phyloP scores from a whole-genome alignment of 2,797 vertebrate species.

The Neopelma chrysocephalum region DNA sequence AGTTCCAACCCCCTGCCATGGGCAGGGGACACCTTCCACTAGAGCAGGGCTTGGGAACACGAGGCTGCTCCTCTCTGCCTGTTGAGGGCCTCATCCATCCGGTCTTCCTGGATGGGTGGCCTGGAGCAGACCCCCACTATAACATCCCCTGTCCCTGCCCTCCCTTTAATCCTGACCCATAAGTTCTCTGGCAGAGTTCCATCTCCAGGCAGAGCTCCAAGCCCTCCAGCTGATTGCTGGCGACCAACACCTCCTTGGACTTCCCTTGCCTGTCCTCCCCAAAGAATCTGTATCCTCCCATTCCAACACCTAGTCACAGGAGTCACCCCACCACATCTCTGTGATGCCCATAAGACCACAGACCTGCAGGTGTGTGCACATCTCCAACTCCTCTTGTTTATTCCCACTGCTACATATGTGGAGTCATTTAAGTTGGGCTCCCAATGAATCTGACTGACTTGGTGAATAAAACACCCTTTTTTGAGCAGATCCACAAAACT shows the following conservation, averaged over 20 bases:
- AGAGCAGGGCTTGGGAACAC: not conserved
- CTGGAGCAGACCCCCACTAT: not conserved
- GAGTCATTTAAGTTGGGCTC: not conserved
- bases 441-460: not conserved
- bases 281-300: not conserved
- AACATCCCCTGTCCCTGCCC: not conserved
- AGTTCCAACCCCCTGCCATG: not conserved
- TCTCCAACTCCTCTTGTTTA: not conserved
- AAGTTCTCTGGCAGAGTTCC: not conserved
- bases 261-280: not conserved
- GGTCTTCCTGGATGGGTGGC: not conserved
- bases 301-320: not conserved
- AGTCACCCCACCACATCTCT: not conserved
- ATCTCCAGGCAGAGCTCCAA: not conserved
- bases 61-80: not conserved
- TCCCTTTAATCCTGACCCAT: not conserved
- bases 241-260: not conserved
- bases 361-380: not conserved
- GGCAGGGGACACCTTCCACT: not conserved
- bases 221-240: not conserved
- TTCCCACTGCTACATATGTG: not conserved
- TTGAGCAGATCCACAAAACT: not conserved
- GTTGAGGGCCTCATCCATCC: not conserved
- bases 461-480: not conserved
- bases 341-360: not conserved